Evolutionary conservation across 2,113 vertebrate species (phyloP).

Genomic region (Rynchops niger): DNA sequence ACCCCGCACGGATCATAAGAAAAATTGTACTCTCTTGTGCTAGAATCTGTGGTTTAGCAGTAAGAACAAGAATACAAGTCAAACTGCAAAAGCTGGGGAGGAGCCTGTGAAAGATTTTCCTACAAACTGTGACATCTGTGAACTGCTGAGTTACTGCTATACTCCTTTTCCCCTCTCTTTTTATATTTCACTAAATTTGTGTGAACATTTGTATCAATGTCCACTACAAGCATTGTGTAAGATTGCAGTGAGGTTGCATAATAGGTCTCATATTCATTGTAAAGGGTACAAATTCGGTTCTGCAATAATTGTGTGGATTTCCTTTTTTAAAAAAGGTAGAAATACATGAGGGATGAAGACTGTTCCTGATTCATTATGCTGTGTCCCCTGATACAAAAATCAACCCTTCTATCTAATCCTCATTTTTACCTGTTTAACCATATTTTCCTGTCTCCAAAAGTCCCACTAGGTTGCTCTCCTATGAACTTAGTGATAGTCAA

Average conservation of each 20-base stretch:
- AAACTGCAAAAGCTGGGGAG: not conserved
- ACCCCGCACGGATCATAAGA: not conserved
- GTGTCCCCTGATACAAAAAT: not conserved
- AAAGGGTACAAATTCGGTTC: not conserved
- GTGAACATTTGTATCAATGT: not conserved
- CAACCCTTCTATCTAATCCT: not conserved
- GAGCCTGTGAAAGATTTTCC: not conserved
- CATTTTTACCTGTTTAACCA: not conserved
- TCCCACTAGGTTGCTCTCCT: not conserved
- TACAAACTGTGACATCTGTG: not conserved
- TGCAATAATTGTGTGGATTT: not conserved
- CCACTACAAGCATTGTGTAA: not conserved
- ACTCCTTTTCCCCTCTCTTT: not conserved
- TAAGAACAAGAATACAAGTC: not conserved
- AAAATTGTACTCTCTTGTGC: not conserved
- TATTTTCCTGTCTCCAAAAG: not conserved
- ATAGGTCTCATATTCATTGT: not conserved
- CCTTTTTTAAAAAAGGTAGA: not conserved
- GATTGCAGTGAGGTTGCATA: not conserved
- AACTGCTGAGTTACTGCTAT: not conserved
- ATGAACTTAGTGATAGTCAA: not conserved
- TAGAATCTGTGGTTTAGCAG: not conserved
- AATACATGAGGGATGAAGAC: not conserved
- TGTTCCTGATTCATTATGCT: not conserved
- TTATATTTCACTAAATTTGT: not conserved